A percentile compares a stretch with the other conserved stretches of the same genome.
Conservation (phyloP, 2,888 invertebrate genomes). For the Synanthedon tipuliformis region DNA sequence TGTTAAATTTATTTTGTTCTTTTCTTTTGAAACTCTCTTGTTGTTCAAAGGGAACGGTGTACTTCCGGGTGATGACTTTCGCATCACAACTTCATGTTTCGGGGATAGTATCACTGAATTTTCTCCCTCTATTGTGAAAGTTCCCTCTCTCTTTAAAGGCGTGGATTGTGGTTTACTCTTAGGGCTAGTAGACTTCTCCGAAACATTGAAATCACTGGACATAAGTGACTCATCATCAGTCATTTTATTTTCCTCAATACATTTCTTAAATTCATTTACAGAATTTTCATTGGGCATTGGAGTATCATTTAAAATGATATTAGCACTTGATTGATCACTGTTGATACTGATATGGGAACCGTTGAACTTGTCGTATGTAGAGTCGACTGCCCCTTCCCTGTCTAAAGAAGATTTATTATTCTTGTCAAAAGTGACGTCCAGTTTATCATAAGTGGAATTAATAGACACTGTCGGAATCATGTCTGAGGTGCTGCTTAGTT, state of each 20-base stretch:
- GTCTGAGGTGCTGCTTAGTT: slow-evolving; percentile 9
- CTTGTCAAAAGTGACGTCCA: slow-evolving; percentile 14
- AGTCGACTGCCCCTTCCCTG: slow-evolving; percentile 14
- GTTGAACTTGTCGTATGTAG: slow-evolving; percentile 28
- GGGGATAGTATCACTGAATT: slow-evolving; percentile 10
- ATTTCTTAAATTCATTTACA: slow-evolving; percentile 31
- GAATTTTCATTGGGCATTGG: slow-evolving; percentile 52
- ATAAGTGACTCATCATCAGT: background rate
- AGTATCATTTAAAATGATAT: slow-evolving; percentile 41
- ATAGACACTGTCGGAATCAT: slow-evolving; percentile 4
- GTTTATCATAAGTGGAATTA: slow-evolving; percentile 12
- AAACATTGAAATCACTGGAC: background rate
- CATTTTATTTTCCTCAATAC: slow-evolving; percentile 7
- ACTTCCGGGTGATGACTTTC: slow-evolving; percentile 35
- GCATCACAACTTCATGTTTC: slow-evolving; percentile 16
- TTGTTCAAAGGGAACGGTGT: slow-evolving; percentile 39
- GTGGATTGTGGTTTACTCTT: slow-evolving; percentile 11
- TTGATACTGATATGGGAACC: slow-evolving; percentile 42
- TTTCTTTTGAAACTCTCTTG: slow-evolving; percentile 28
- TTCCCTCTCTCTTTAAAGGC: slow-evolving; percentile 48
- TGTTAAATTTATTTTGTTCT: slow-evolving; percentile 38
- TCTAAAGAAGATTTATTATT: slow-evolving; percentile 5
- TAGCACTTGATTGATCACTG: slow-evolving; percentile 42
- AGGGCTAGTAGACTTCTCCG: background rate
- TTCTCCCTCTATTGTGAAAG: slow-evolving; percentile 48